A percentile compares a stretch with the other conserved stretches of the same genome.
phyloP scores from a whole-genome alignment of 2,113 vertebrate species.

The Andinoacara biseriatus region DNA sequence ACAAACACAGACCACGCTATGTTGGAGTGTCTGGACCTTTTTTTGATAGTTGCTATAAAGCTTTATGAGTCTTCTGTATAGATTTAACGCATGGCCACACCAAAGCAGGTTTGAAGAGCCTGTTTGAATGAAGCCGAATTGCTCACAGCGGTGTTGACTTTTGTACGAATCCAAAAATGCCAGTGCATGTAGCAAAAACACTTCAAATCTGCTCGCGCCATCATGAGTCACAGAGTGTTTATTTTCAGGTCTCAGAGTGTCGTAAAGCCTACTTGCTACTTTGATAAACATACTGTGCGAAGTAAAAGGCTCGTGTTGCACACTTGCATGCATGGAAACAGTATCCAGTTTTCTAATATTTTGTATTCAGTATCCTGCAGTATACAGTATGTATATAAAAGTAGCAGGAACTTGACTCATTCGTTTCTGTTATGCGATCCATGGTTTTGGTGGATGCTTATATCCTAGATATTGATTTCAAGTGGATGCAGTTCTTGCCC shows the following conservation, averaged over 20 bases:
- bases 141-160: conserved; percentile 37
- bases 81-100: conserved; percentile 37
- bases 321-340: conserved; percentile 64
- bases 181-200: conserved; percentile 76
- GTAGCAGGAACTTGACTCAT: conserved; percentile 55
- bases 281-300: conserved; percentile 68
- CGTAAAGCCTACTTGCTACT: conserved; percentile 65
- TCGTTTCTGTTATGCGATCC: conserved; percentile 30
- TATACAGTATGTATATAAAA: conserved; percentile 67
- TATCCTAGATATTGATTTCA: conserved; percentile 22
- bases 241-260: conserved; percentile 43
- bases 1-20: conserved; percentile 26
- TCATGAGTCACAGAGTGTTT: conserved; percentile 25
- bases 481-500: conserved; percentile 18
- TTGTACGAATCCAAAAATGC: conserved; percentile 67
- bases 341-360: conserved; percentile 60
- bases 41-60: conserved; percentile 40
- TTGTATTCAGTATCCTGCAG: conserved; percentile 54
- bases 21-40: conserved; percentile 46
- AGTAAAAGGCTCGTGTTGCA: conserved; percentile 59
- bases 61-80: conserved; percentile 26
- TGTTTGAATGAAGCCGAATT: conserved; percentile 30
- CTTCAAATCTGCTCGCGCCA: conserved; percentile 51
- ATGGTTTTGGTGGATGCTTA: conserved; percentile 48
- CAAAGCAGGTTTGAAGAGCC: conserved; percentile 56